These are phyloP conservation scores for Nemoura dubitans DNA, from an alignment of 2,888 invertebrate genomes.

Conservation along the genomic window DNA sequence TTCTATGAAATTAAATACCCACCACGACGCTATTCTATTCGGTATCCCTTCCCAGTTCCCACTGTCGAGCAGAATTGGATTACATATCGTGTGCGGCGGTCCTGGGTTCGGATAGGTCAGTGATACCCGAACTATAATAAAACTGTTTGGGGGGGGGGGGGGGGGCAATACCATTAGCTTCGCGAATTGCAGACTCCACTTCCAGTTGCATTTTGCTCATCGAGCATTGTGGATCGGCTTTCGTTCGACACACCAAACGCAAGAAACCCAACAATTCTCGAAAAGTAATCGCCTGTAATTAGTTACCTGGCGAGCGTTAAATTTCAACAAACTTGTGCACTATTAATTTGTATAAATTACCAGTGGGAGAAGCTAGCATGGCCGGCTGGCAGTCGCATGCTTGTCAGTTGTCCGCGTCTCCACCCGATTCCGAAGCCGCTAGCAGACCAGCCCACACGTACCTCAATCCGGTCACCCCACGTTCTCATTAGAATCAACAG, in stretches of 20 bases:
- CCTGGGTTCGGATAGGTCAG: too few relatives aligned
- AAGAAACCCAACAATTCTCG: background rate
- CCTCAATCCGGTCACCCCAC: slow-evolving; percentile 30
- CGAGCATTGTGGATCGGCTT: background rate
- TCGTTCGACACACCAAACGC: background rate
- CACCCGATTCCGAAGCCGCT: background rate
- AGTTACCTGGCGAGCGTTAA: background rate
- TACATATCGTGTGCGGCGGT: too few relatives aligned
- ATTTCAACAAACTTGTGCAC: background rate
- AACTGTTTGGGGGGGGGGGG: too few relatives aligned
- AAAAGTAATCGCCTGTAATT: background rate
- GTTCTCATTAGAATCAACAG: slow-evolving; percentile 32
- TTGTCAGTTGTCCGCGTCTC: background rate
- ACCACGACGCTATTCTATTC: too few relatives aligned
- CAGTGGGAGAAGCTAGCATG: slow-evolving; percentile 25
- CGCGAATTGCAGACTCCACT: background rate
- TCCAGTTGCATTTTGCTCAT: background rate
- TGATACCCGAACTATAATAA: too few relatives aligned
- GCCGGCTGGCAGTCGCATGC: background rate
- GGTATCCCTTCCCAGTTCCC: too few relatives aligned
- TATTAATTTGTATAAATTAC: slow-evolving; percentile 28
- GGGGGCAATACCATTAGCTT: background rate
- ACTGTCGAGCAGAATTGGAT: too few relatives aligned
- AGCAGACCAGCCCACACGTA: background rate
- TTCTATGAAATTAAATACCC: background rate